A percentile compares a stretch with the other conserved stretches of the same genome.
Conservation (phyloP, 1,140 invertebrate species). For the Coenobita brevimanus region DNA sequence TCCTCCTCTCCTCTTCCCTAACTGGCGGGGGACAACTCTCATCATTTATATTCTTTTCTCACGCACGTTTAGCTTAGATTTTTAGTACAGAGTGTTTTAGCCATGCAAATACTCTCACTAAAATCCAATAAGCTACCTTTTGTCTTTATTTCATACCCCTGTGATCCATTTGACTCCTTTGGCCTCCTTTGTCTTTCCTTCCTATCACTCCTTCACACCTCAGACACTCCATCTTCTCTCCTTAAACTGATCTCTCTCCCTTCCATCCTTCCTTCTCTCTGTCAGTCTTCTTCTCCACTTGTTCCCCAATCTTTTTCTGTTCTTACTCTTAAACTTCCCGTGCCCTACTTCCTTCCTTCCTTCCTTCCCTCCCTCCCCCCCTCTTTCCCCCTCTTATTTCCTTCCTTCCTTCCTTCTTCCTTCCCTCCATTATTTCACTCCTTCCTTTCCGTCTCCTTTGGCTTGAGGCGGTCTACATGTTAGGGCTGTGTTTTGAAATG, state of each 20-base stretch:
- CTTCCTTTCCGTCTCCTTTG: no score
- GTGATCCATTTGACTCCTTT: no score
- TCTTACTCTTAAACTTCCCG: not conserved
- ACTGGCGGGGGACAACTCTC: not conserved
- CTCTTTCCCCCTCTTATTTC: not conserved
- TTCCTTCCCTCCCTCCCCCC: not conserved
- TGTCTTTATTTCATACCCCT: no score
- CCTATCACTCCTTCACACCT: no score
- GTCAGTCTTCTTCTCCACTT: not conserved
- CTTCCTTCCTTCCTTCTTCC: no score
- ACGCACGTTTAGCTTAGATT: no score
- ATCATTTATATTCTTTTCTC: no score
- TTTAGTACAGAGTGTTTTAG: no score
- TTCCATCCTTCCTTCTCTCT: not conserved
- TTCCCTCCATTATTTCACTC: not conserved
- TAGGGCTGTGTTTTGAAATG: not conserved
- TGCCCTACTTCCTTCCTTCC: not conserved
- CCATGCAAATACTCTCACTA: no score
- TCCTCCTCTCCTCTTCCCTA: not conserved
- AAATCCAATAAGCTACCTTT: no score
- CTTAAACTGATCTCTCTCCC: not conserved
- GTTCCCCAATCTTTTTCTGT: not conserved
- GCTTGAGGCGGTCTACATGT: slow-evolving; percentile 9
- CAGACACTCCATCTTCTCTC: no score
- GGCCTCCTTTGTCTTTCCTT: no score